These are phyloP conservation scores for Meliscaeva auricollis DNA, from an alignment of 2,888 invertebrate species.

Conservation along the genomic window DNA sequence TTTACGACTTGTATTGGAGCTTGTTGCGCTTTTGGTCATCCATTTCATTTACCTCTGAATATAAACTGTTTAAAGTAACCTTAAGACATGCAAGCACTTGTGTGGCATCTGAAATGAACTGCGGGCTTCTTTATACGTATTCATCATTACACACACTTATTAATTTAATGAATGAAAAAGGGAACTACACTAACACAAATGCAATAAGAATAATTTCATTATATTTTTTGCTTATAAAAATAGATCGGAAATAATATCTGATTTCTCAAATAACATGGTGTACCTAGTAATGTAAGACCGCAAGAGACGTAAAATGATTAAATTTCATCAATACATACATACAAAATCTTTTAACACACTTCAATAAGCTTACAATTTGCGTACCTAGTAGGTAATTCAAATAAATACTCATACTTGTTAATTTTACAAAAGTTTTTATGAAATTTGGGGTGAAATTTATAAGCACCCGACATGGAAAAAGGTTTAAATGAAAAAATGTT, in stretches of 20 bases:
- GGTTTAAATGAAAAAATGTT: too few species aligned
- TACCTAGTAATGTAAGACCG: slow-evolving; percentile 50
- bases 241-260: slow-evolving; percentile 63
- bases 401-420: slow-evolving; percentile 51
- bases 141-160: neutral
- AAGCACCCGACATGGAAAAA: too few species aligned
- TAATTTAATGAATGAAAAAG: slow-evolving; percentile 67
- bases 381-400: slow-evolving; percentile 25
- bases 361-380: slow-evolving; percentile 34
- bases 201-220: slow-evolving; percentile 8
- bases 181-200: slow-evolving; percentile 20
- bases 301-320: slow-evolving; percentile 69
- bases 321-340: slow-evolving; percentile 54
- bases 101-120: slow-evolving; percentile 20
- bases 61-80: neutral
- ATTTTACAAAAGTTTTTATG: neutral
- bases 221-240: slow-evolving; percentile 37
- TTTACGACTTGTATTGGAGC: neutral
- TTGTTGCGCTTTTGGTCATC: neutral
- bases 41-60: neutral
- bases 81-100: neutral
- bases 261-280: slow-evolving; percentile 63
- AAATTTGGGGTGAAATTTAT: too few species aligned
- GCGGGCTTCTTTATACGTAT: neutral
- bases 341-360: slow-evolving; percentile 53